phyloP scores from a whole-genome alignment of 2,888 invertebrate genomes.

The Agrilus biguttatus region DNA sequence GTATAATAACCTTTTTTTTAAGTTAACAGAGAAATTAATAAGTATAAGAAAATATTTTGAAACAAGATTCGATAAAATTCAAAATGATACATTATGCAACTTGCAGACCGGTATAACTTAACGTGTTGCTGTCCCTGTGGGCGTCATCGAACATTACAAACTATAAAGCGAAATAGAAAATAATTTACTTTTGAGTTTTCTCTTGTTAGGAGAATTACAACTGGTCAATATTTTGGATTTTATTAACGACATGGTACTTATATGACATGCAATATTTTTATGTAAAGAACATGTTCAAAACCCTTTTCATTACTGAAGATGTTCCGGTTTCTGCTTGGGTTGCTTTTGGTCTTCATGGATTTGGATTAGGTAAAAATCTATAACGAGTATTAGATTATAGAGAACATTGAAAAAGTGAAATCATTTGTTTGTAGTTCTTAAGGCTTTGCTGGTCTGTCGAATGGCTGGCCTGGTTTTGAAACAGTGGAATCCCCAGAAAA shows the following conservation, averaged over 20 bases:
- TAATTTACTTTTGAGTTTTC: not conserved
- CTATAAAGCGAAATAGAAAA: too few relatives aligned
- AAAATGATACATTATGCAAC: too few relatives aligned
- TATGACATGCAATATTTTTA: conserved; percentile 22
- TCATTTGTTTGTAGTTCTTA: not conserved
- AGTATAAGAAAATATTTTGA: too few relatives aligned
- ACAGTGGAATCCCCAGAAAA: conserved; percentile 23
- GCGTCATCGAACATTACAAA: conserved; percentile 1
- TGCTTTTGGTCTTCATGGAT: conserved; percentile 12
- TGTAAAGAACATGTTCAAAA: conserved; percentile 16
- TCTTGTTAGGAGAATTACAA: conserved; percentile 13
- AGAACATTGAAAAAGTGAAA: not conserved
- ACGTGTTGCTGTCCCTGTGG: too few relatives aligned
- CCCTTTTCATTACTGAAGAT: conserved; percentile 13
- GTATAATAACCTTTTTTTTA: too few relatives aligned
- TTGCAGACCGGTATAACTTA: too few relatives aligned
- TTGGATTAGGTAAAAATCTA: conserved; percentile 15
- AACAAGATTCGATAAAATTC: too few relatives aligned
- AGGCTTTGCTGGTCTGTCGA: conserved; percentile 16
- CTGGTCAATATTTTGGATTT: conserved; percentile 23
- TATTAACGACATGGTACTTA: conserved; percentile 20
- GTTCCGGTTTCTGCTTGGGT: conserved; percentile 18
- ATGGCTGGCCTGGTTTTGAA: conserved; percentile 20
- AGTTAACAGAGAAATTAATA: too few relatives aligned
- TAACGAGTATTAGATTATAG: not conserved